Conservation (phyloP, 2,113 vertebrate genomes). For the Nerophis ophidion region DNA sequence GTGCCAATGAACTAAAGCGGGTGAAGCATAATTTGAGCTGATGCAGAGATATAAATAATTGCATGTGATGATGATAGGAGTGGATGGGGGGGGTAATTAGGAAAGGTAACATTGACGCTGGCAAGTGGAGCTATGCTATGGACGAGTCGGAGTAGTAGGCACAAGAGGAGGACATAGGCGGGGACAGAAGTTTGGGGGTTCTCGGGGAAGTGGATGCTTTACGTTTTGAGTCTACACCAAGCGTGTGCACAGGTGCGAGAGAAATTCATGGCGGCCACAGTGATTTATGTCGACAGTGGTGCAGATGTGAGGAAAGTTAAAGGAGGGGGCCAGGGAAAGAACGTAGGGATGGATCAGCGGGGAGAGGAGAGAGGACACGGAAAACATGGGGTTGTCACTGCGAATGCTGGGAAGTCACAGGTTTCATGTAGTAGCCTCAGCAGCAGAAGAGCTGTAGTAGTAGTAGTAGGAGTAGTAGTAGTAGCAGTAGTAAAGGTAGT, state of each 20-base stretch:
- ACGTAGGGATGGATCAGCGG: slow-evolving; percentile 35
- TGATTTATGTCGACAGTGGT: slow-evolving; percentile 17
- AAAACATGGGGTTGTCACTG: slow-evolving; percentile 69
- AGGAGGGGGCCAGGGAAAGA: slow-evolving; percentile 11
- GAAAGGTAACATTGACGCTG: slow-evolving; percentile 1
- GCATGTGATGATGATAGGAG: slow-evolving; percentile 11
- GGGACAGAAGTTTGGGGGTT: slow-evolving; percentile 64
- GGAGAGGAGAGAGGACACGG: slow-evolving; percentile 44
- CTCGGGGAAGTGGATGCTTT: slow-evolving; percentile 46
- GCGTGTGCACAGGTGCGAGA: slow-evolving; percentile 41
- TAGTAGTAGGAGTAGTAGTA: slow-evolving; percentile 42
- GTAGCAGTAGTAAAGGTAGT: slow-evolving; percentile 58
- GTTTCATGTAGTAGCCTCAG: slow-evolving; percentile 68
- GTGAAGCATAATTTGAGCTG: slow-evolving; percentile 27
- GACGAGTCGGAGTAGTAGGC: slow-evolving; percentile 31
- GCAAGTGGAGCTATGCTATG: slow-evolving; percentile 47
- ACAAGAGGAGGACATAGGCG: slow-evolving; percentile 50
- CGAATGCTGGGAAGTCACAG: slow-evolving; percentile 64
- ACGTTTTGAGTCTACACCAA: slow-evolving; percentile 57
- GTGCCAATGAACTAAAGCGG: slow-evolving; percentile 21
- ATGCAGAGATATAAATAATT: slow-evolving; percentile 13
- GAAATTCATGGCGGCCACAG: slow-evolving; percentile 18
- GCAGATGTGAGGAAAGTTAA: slow-evolving; percentile 21
- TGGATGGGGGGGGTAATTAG: neutral
- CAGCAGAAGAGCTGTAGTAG: slow-evolving; percentile 57